Evolutionary conservation across 2,888 invertebrate genomes (phyloP), one percentile per base, ranked within the genome.

Genomic region (Drosophila merina): DNA sequence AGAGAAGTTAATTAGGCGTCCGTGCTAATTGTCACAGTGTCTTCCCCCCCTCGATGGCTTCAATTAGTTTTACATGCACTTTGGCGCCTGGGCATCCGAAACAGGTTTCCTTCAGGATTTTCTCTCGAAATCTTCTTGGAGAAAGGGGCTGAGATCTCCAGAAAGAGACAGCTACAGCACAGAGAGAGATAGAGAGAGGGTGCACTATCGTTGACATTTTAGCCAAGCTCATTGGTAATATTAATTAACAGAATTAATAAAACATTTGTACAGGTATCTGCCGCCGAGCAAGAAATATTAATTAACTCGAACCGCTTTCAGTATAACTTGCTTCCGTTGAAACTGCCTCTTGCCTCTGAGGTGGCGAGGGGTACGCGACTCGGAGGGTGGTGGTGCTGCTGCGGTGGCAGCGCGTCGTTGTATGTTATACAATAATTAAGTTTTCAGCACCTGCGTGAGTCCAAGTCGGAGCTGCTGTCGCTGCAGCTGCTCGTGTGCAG

Each of bases 381-480:
- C 26, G 40, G 10, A 10, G 14, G 28, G 10, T 1, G 30, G 48
- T n/a, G 31, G 28, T n/a, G 31, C 20, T 31, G 42, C 20, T 14
- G 10, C 57, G 44, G 56, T 56, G 44, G 47, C 51, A 31, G 40
- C 42, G 55, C 57, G 40, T 47, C 63, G 60, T 63, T 72, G 63
- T 87, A 88, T 86, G 88, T 87, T 82, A 82, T 88, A 82, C 82
- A 82, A 82, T 84, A 84, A 84, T 88, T 84, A 84, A 86, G 86
- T 86, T 88, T 86, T 84, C 84, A 84, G 88, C 84, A 84, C 88
- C 84, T 84, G 84, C 84, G 81, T 79, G 77, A 60, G 69, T 72
- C 84, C 62, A 63, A 59, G 52, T 62, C 67, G 74, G 38, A 72
- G 60, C 64, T 57, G 49, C 31, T 62, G 75, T 62, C 62, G 63